Percentiles rank a stretch among this genome's conserved stretches.
Evolutionary conservation across 1,140 invertebrate species (phyloP).

Genomic region (Solenopsis invicta): DNA sequence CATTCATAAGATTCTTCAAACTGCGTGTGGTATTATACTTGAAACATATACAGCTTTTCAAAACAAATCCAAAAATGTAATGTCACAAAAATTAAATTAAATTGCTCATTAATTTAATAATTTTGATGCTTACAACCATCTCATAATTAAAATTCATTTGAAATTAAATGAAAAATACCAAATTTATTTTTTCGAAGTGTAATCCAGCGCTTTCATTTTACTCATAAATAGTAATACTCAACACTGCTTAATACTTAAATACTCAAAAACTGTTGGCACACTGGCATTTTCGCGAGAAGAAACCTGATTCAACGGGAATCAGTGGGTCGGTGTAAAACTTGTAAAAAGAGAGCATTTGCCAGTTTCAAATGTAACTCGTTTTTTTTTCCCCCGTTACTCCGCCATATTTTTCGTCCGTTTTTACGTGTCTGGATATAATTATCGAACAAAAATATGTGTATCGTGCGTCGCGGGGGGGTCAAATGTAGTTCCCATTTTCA

Average conservation of each 20-base stretch:
- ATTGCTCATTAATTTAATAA: too few relatives aligned
- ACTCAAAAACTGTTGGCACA: neutral
- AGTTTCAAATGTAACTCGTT: neutral
- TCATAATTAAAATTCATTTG: neutral
- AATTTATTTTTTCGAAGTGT: neutral
- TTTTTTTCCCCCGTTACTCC: neutral
- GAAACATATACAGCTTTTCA: too few relatives aligned
- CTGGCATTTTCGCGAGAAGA: constrained; percentile 2
- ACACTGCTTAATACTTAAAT: neutral
- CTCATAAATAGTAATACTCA: neutral
- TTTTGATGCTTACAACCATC: too few relatives aligned
- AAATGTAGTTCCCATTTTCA: neutral
- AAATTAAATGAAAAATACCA: neutral
- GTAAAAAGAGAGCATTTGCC: neutral
- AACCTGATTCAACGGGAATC: neutral
- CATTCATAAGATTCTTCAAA: too few relatives aligned
- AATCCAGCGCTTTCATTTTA: neutral
- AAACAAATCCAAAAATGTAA: too few relatives aligned
- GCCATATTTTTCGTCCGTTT: constrained; percentile 7
- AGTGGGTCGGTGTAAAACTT: neutral
- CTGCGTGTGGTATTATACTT: too few relatives aligned
- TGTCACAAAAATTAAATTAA: too few relatives aligned
- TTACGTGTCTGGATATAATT: neutral
- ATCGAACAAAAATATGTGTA: neutral
- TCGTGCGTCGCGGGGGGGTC: neutral